phyloP scores from a whole-genome alignment of 1,140 invertebrate genomes.

The Heliconius congener region DNA sequence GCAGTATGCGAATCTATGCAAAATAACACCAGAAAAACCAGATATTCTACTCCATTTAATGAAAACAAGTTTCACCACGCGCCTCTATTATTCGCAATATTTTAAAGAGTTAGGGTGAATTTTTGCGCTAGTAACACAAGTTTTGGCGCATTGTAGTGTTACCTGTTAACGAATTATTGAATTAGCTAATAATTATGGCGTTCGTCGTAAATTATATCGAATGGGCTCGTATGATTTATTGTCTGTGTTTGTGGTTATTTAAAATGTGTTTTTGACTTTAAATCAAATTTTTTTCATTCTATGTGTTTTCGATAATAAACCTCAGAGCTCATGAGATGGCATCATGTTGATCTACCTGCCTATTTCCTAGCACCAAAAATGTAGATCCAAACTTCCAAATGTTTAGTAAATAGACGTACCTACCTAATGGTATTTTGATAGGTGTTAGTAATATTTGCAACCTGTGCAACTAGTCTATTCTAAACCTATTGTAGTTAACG shows the following conservation, averaged over 20 bases:
- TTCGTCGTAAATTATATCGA: slow-evolving; percentile 53
- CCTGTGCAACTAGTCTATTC: no score
- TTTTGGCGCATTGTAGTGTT: slow-evolving; percentile 58
- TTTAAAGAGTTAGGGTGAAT: slow-evolving; percentile 46
- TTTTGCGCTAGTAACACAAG: slow-evolving; percentile 36
- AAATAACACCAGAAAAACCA: slow-evolving; percentile 59
- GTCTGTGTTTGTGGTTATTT: slow-evolving; percentile 28
- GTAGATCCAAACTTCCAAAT: no score
- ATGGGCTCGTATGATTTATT: slow-evolving; percentile 35
- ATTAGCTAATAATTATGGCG: slow-evolving; percentile 68
- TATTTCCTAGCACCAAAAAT: no score
- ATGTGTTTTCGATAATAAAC: no score
- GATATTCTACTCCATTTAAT: slow-evolving; percentile 56
- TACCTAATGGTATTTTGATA: no score
- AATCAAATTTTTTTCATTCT: background rate
- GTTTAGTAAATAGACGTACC: no score
- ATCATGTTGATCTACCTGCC: no score
- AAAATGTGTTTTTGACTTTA: background rate
- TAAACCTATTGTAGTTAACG: no score
- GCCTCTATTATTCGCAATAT: slow-evolving; percentile 63
- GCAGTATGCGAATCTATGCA: slow-evolving; percentile 48
- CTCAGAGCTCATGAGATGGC: background rate
- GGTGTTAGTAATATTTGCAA: no score
- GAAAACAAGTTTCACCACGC: slow-evolving; percentile 57
- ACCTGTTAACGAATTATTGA: slow-evolving; percentile 71